A percentile compares a stretch with the other conserved stretches of the same genome.
Conservation (phyloP, 2,888 invertebrate species). For the Gari tellinella region DNA sequence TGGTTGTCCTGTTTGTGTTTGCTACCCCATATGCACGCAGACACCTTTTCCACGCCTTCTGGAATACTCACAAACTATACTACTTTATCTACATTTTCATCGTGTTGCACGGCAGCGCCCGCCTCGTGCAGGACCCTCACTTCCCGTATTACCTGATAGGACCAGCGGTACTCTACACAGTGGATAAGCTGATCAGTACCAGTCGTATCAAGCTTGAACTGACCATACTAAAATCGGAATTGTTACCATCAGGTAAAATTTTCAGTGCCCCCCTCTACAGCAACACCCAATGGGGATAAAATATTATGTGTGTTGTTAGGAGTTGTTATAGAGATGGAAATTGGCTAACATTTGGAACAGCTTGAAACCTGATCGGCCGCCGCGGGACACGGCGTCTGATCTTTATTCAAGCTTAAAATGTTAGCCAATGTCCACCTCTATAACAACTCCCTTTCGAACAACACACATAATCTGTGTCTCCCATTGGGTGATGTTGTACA, state of each 20-base stretch:
- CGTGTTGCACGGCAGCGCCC: conserved; percentile 87
- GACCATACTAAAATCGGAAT: conserved; percentile 86
- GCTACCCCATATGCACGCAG: conserved; percentile 86
- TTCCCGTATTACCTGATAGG: conserved; percentile 87
- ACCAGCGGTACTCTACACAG: conserved; percentile 86
- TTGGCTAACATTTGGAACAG: too few relatives aligned
- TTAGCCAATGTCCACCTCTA: too few relatives aligned
- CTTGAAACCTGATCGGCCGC: too few relatives aligned
- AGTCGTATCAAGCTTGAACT: conserved; percentile 87
- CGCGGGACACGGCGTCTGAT: too few relatives aligned
- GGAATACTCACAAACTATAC: conserved; percentile 87
- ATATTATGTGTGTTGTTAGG: too few relatives aligned
- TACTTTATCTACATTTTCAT: conserved; percentile 87
- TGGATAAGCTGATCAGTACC: conserved; percentile 87
- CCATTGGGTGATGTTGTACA: too few relatives aligned
- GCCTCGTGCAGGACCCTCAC: conserved; percentile 86
- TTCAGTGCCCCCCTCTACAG: too few relatives aligned
- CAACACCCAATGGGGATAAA: too few relatives aligned
- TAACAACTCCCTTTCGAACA: too few relatives aligned
- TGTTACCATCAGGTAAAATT: conserved; percentile 87
- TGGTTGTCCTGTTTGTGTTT: conserved; percentile 87
- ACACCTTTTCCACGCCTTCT: conserved; percentile 87
- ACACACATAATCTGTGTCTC: too few relatives aligned
- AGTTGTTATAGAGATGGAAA: too few relatives aligned
- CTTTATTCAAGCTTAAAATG: too few relatives aligned